Conservation (phyloP, 2,888 invertebrate genomes). For the Tipula lateralis region DNA sequence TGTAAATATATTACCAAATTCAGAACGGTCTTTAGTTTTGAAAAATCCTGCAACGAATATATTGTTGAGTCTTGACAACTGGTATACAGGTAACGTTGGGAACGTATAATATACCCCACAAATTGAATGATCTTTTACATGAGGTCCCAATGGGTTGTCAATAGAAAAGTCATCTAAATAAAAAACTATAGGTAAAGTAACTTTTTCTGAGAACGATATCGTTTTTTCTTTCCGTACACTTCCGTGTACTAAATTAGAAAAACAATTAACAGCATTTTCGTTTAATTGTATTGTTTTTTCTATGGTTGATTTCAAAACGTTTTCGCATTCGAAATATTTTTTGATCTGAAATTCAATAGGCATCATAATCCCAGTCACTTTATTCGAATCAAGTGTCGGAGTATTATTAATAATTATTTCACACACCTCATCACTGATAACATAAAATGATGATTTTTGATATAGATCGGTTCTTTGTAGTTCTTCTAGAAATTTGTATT, state of each 20-base stretch:
- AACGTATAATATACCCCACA: slow-evolving; percentile 35
- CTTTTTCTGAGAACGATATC: slow-evolving; percentile 31
- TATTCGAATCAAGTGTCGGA: slow-evolving; percentile 32
- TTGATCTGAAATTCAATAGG: slow-evolving; percentile 33
- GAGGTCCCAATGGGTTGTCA: slow-evolving; percentile 34
- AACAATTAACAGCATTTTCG: neutral
- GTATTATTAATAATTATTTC: slow-evolving; percentile 31
- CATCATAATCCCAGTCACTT: slow-evolving; percentile 33
- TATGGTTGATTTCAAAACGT: slow-evolving; percentile 33
- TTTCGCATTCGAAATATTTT: slow-evolving; percentile 32
- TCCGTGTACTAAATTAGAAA: slow-evolving; percentile 32
- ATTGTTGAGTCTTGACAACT: slow-evolving; percentile 34
- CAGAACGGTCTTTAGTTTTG: slow-evolving; percentile 33
- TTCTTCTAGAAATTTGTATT: slow-evolving; percentile 32
- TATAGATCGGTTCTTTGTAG: neutral
- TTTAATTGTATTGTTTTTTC: slow-evolving; percentile 30
- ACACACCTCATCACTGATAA: too few relatives aligned
- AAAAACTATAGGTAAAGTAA: slow-evolving; percentile 32
- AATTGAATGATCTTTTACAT: slow-evolving; percentile 33
- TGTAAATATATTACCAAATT: slow-evolving; percentile 32
- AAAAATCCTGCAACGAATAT: slow-evolving; percentile 34
- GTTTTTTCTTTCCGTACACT: slow-evolving; percentile 34
- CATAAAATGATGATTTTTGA: slow-evolving; percentile 14
- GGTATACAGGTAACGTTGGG: slow-evolving; percentile 34
- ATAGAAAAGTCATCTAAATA: slow-evolving; percentile 35